Evolutionary conservation across 2,113 vertebrate species (phyloP).

Genomic region (Pycnonotus jocosus): DNA sequence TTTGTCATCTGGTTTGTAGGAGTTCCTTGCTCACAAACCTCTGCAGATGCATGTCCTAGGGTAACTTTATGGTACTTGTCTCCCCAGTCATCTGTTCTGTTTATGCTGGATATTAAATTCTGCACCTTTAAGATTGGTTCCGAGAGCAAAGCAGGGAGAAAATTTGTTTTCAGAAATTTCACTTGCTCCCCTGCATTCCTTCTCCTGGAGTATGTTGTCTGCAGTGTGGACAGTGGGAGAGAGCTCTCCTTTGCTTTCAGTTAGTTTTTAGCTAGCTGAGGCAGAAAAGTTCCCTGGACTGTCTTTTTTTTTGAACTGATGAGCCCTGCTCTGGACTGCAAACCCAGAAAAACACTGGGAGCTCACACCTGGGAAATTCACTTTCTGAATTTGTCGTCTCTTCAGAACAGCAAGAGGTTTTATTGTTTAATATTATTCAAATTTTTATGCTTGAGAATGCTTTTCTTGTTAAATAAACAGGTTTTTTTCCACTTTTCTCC

Average conservation of each 20-base stretch:
- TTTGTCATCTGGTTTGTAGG: constrained; percentile 20
- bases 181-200: neutral
- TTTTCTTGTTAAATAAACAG: neutral
- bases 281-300: neutral
- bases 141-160: neutral
- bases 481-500: neutral
- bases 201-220: neutral
- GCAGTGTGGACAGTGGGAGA: neutral
- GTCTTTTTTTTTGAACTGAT: neutral
- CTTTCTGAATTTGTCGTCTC: neutral
- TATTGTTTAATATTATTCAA: neutral
- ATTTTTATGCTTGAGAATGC: neutral
- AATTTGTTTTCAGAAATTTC: neutral
- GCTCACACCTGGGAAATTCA: neutral
- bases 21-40: neutral
- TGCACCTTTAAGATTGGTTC: neutral
- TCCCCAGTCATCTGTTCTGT: neutral
- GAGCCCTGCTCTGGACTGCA: neutral
- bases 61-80: neutral
- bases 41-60: neutral
- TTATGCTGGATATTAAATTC: neutral
- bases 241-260: neutral
- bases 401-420: neutral
- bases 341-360: neutral
- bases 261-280: neutral